Base-by-base conservation (phyloP, 2,888 invertebrate genomes). In the Nebria salina region DNA sequence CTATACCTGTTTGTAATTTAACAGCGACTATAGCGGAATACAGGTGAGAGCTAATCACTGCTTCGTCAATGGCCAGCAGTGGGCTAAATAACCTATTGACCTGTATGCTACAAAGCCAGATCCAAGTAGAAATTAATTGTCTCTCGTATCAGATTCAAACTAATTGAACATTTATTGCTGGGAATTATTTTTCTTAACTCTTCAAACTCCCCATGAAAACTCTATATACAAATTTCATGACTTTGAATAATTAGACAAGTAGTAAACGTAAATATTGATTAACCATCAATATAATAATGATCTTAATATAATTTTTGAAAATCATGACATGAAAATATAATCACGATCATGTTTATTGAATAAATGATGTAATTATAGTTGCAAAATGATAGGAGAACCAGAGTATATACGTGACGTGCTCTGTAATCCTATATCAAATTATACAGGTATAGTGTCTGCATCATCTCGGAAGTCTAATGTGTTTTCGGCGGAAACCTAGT, bases 21-120 rank as follows among this genome's bases (percentile, higher is more conserved):
- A 54, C 54, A 1, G 54, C 54, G 54, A 54, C 13, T 54, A 7
- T 54, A 13, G 54, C 54, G 54, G 54, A 54, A 11, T 54, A 54
- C 54, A 54, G 54, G 11, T 54, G 54, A 13, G 13, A 7, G 13
- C 54, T 54, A 54, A 54, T 54, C 42, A 76, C 70, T 76, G 76
- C 70, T 76, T 76, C 66, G n/a, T 6, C 25, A 68, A n/a, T 66
- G 65, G 20, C 43, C n/a, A 13, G 7, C 54, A 5, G n/a, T 26
- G n/a, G 72, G 26, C 54, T 13, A 54, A 54, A 54, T 54, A 13
- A 76, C 76, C 76, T 76, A 42, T 76, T 76, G 70, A 70, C 76
- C 76, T 43, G 26, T 4, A 25, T 54, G 20, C 20, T 5, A 25
- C 68, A 11, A 15, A 25, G 26, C 20, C 15, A 26, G n/a, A 34